These are phyloP conservation scores for Xyrichtys novacula DNA, from an alignment of 2,797 vertebrate genomes.

Conservation along the genomic window DNA sequence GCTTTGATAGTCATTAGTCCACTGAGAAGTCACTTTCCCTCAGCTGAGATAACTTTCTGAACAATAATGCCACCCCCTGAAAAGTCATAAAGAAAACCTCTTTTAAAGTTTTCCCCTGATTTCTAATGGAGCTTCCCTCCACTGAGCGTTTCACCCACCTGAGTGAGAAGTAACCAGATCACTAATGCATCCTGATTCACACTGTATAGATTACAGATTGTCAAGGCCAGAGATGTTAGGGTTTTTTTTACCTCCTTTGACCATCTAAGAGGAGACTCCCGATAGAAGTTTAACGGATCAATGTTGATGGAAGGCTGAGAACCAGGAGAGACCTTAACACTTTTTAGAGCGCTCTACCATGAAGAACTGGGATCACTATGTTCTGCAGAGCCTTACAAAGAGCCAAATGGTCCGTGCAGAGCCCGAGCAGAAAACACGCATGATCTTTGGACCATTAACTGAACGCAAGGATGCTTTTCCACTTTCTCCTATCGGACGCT, in stretches of 20 bases:
- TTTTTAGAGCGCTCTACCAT: slow-evolving; percentile 64
- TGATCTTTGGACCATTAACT: slow-evolving; percentile 39
- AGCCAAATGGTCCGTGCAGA: slow-evolving; percentile 64
- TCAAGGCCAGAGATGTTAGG: slow-evolving; percentile 50
- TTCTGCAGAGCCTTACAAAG: slow-evolving; percentile 58
- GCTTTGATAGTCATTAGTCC: slow-evolving; percentile 62
- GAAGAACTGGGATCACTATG: slow-evolving; percentile 56
- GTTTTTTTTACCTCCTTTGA: slow-evolving; percentile 73
- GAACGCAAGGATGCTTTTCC: too few species aligned
- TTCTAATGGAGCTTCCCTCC: slow-evolving; percentile 70
- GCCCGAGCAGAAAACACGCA: slow-evolving; percentile 41
- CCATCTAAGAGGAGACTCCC: slow-evolving; percentile 68
- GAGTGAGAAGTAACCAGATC: slow-evolving; percentile 63
- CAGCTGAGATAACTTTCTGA: slow-evolving; percentile 57
- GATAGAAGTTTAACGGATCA: slow-evolving; percentile 80
- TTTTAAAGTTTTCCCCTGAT: slow-evolving; percentile 63
- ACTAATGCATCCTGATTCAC: slow-evolving; percentile 80
- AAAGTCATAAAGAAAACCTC: slow-evolving; percentile 56
- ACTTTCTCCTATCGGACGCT: too few species aligned
- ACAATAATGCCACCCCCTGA: slow-evolving; percentile 55
- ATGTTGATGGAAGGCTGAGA: slow-evolving; percentile 66
- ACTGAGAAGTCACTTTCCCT: slow-evolving; percentile 41
- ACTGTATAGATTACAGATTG: slow-evolving; percentile 83
- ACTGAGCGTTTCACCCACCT: slow-evolving; percentile 58
- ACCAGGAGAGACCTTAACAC: slow-evolving; percentile 54